Base-by-base conservation (phyloP, 2,113 vertebrate genomes). In the Poeciliopsis turrubarensis region DNA sequence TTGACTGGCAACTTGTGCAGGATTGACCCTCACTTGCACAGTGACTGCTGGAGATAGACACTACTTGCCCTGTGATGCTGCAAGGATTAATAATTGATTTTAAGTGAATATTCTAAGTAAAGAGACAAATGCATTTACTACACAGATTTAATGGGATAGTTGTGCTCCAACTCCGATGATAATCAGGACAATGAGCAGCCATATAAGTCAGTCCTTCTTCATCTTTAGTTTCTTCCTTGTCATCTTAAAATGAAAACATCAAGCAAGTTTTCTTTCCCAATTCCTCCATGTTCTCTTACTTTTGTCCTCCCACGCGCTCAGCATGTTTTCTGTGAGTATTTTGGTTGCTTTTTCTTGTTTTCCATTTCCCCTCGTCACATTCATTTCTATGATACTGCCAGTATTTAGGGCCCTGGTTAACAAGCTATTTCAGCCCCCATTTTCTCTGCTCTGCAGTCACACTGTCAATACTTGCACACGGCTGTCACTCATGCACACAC, bases 401-500 rank as follows among this genome's bases (percentile, higher is more conserved):
- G 81, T 85, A 82, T 88, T 86, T 87, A 84, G 78, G 67, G 69
- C 25, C 77, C 73, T 22, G 70, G 84, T 83, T 88, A 89, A 87
- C 83, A 82, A 84, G 83, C 79, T 78, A 87, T 90, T 90, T 85
- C 90, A 82, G 80, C 64, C 65, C 62, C 80, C 85, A 73, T 91
- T 78, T 81, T 87, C 76, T 82, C 73, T 68, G 68, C 86, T 83
- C 80, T 81, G 65, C 83, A 87, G 87, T 89, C 86, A 89, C 81
- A 81, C 83, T 84, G 89, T 81, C 74, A 87, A 87, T 85, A 90
- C 88, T 85, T 75, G 86, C 72, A 65, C 74, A 75, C 75, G 75
- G 81, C 80, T 91, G 89, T 87, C 85, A 92, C 73, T 91, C 88
- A 89, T 1, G 63, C 75, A 70, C 82, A 80, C 76, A 72, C 82